These are phyloP conservation scores for Pseudomyrmex flavicornis DNA, from an alignment of 1,140 invertebrate genomes.

Conservation along the genomic window DNA sequence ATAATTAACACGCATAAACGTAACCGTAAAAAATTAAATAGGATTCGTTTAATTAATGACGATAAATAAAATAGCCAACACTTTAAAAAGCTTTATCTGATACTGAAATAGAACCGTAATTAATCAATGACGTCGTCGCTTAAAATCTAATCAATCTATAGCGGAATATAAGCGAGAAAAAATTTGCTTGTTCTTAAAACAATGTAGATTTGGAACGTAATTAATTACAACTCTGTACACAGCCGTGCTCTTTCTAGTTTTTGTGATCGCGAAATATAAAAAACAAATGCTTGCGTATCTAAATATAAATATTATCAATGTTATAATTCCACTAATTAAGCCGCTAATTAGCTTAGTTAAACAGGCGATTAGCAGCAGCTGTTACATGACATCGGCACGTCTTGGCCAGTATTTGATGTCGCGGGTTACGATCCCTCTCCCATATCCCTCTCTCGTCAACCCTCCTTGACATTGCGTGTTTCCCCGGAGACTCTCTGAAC, in stretches of 20 bases:
- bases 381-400: conserved; percentile 73
- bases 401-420: conserved; percentile 70
- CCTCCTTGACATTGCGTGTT: conserved; percentile 34
- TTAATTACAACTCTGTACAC: neutral
- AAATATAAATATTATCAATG: conserved; percentile 31
- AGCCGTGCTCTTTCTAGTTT: neutral
- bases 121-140: conserved; percentile 37
- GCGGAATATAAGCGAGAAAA: neutral
- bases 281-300: neutral
- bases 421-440: conserved; percentile 36
- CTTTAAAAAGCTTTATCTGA: conserved; percentile 20
- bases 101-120: conserved; percentile 4
- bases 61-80: conserved; percentile 5
- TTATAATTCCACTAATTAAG: conserved; percentile 33
- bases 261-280: neutral
- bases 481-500: conserved; percentile 44
- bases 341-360: conserved; percentile 63
- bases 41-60: conserved; percentile 25
- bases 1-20: neutral
- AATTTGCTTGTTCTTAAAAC: conserved; percentile 2
- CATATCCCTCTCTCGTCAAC: conserved; percentile 12
- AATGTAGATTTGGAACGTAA: conserved; percentile 2
- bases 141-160: conserved; percentile 38
- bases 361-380: conserved; percentile 74
- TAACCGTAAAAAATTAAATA: conserved; percentile 6